These are phyloP conservation scores for Diachasma alloeum DNA, from an alignment of 1,140 invertebrate genomes.

Conservation along the genomic window DNA sequence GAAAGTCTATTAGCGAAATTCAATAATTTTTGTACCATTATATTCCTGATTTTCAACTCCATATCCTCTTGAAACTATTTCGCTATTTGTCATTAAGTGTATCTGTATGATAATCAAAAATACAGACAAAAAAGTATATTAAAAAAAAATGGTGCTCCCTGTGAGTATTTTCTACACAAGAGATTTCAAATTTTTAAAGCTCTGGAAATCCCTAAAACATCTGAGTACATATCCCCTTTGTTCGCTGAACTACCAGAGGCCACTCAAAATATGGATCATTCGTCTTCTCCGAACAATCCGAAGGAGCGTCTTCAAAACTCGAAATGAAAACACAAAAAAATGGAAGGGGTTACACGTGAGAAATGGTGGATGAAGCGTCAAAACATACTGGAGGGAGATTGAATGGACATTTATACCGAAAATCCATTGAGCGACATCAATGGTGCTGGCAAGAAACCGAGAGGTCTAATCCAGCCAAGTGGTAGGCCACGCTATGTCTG, in stretches of 20 bases:
- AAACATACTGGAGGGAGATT: slow-evolving; percentile 43
- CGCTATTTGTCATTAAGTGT: too few relatives aligned
- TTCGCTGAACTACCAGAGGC: neutral
- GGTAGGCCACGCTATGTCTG: slow-evolving; percentile 38
- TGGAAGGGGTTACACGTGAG: neutral
- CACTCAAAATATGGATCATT: neutral
- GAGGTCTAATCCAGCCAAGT: slow-evolving; percentile 46
- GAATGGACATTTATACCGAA: slow-evolving; percentile 33
- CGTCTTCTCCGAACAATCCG: neutral
- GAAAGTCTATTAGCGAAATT: too few relatives aligned
- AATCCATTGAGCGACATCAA: slow-evolving; percentile 49
- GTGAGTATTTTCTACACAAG: too few relatives aligned
- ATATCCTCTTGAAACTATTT: too few relatives aligned
- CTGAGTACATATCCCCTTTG: too few relatives aligned
- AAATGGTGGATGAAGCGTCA: slow-evolving; percentile 40
- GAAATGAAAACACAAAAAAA: neutral
- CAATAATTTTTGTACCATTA: too few relatives aligned
- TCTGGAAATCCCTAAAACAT: too few relatives aligned
- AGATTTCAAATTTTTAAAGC: too few relatives aligned
- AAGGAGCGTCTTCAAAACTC: neutral
- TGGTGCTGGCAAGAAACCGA: slow-evolving; percentile 39
- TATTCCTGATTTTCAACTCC: too few relatives aligned
- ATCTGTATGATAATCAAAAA: too few relatives aligned
- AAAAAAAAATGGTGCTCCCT: too few relatives aligned
- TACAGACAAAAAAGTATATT: too few relatives aligned